Evolutionary conservation across 2,888 invertebrate species (phyloP), one percentile per base, ranked within the genome.

Genomic region (Chrysomela aeneicollis): DNA sequence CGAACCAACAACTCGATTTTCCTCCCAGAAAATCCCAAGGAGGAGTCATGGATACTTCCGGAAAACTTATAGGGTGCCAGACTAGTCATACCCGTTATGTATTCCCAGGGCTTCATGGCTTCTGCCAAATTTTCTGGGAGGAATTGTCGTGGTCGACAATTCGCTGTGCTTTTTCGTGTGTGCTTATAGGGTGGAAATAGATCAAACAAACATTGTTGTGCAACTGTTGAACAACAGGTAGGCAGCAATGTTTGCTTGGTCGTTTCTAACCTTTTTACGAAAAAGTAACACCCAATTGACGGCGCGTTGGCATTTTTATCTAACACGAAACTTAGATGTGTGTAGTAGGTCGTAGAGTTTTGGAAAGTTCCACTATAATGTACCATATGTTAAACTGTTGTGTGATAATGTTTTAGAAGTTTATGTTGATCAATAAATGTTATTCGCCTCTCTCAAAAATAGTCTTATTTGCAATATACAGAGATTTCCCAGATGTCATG

Each of bases 371-470:
- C 78, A 79, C 76, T 78, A 73, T 80, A 79, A 76, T 81, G 80
- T 82, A 81, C 75, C 77, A 79, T 81, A 80, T 79, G 77, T 79
- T 81, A 78, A 76, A 77, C 77, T 78, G 75, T 77, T 77, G 78
- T 77, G 76, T 79, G 80, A 75, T 76, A 74, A 72, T 79, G 77
- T 79, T 67, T 78, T 76, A 76, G 72, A 74, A 42, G 73, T 78
- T 78, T 79, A 78, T 80, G 79, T 79, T 79, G 77, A 77, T 79
- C 75, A 78, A 79, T 76, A 79, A 81, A 81, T 76, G 77, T 79
- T 75, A 80, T 80, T 81, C 81, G 81, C 81, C 80, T 81, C 81
- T 81, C 79, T 75, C 69, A 54, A 54, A 55, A 12, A 22, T 37
- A 19, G 9, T 68, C 59, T 61, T n/a, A 10, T 61, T 50, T n/a